These are phyloP conservation scores for Otus scops DNA, from an alignment of 2,797 vertebrate genomes.

Conservation along the genomic window DNA sequence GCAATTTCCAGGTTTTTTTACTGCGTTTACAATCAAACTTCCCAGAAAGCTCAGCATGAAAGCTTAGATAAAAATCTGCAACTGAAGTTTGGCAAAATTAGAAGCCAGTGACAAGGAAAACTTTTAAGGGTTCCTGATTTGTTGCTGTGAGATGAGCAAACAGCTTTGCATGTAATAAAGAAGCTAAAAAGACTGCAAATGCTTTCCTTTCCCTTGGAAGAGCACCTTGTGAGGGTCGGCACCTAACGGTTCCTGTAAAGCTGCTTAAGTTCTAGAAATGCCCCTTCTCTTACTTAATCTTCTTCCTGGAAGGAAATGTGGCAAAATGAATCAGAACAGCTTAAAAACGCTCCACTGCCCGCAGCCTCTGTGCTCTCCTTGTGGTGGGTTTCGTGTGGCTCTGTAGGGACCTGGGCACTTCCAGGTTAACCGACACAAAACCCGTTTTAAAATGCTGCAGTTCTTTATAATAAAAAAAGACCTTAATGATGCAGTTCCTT, in stretches of 20 bases:
- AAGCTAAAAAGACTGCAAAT: not conserved
- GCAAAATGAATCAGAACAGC: not conserved
- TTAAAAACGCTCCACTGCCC: not conserved
- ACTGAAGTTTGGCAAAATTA: not conserved
- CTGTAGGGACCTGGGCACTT: rapidly evolving
- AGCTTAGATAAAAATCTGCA: not conserved
- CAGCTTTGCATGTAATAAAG: not conserved
- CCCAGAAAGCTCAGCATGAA: not conserved
- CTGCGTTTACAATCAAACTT: constrained; percentile 9
- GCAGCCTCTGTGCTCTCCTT: rapidly evolving
- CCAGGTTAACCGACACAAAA: not conserved
- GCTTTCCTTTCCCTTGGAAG: not conserved
- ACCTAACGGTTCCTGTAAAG: not conserved
- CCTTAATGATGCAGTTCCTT: not conserved
- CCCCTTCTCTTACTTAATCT: not conserved
- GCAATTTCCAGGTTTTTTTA: constrained; percentile 16
- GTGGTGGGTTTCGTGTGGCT: rapidly evolving
- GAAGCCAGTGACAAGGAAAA: not conserved
- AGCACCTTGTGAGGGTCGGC: not conserved
- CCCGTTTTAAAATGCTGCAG: not conserved
- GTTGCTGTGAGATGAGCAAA: not conserved
- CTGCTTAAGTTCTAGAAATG: not conserved
- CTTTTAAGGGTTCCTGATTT: rapidly evolving
- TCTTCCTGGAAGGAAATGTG: not conserved
- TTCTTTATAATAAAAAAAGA: not conserved